Conservation (phyloP, 2,797 vertebrate genomes). For the Lycodopsis pacificus region DNA sequence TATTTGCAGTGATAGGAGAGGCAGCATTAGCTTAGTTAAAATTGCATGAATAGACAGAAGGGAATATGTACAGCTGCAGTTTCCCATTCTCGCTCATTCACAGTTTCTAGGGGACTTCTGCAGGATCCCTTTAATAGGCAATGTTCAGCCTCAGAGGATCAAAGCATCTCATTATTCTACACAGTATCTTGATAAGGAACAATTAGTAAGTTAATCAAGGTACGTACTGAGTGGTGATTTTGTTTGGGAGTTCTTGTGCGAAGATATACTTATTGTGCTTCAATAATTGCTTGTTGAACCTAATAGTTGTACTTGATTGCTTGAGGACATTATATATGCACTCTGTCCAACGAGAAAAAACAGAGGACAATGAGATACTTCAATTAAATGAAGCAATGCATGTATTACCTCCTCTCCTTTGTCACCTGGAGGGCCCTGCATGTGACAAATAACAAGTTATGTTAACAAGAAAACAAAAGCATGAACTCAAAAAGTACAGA, state of each 20-base stretch:
- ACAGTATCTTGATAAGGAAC: conserved; percentile 64
- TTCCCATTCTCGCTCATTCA: conserved; percentile 39
- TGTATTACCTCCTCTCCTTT: conserved; percentile 78
- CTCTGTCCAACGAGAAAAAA: conserved; percentile 17
- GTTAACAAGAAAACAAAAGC: conserved; percentile 36
- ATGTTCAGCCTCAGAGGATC: conserved; percentile 69
- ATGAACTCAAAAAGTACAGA: not conserved
- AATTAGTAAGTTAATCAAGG: conserved; percentile 70
- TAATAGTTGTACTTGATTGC: conserved; percentile 47
- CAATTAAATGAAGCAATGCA: conserved; percentile 16
- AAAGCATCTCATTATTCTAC: conserved; percentile 64
- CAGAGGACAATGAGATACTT: conserved; percentile 9
- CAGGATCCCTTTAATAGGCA: conserved; percentile 60
- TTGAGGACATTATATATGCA: conserved; percentile 29
- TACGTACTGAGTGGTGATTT: conserved; percentile 51
- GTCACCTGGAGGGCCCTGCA: conserved; percentile 67
- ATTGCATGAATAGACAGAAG: conserved; percentile 34
- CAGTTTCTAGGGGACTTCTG: conserved; percentile 56
- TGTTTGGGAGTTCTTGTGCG: conserved; percentile 42
- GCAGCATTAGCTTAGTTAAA: conserved; percentile 37
- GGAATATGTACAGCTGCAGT: conserved; percentile 30
- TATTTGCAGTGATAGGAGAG: conserved; percentile 39
- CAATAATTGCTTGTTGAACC: conserved; percentile 49
- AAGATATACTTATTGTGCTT: conserved; percentile 39
- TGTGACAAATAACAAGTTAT: conserved; percentile 33